These are phyloP conservation scores for Leptocoma aspasia DNA, from an alignment of 2,113 vertebrate genomes.

Conservation along the genomic window DNA sequence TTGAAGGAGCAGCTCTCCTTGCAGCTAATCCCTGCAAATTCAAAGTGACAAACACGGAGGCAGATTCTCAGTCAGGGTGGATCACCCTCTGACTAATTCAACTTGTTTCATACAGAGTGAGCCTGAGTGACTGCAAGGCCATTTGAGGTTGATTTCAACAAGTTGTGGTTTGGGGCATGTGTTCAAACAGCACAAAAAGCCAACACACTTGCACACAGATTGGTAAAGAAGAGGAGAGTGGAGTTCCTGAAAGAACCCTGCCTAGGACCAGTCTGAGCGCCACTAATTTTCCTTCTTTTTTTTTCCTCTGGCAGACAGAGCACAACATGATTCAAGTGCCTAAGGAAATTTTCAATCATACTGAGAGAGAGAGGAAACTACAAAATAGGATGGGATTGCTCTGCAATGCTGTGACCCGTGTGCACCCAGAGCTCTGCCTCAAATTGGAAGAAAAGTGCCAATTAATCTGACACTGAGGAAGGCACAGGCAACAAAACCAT, in stretches of 20 bases:
- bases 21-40: background rate
- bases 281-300: background rate
- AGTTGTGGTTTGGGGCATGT: background rate
- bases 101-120: background rate
- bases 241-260: background rate
- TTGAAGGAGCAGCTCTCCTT: background rate
- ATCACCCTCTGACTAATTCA: background rate
- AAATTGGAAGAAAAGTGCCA: conserved; percentile 43
- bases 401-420: background rate
- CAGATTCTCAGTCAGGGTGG: background rate
- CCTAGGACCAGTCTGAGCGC: background rate
- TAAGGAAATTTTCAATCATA: conserved; percentile 14
- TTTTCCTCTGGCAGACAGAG: background rate
- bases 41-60: background rate
- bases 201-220: fast-evolving
- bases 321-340: background rate
- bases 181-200: background rate
- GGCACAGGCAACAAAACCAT: background rate
- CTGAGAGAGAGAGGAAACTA: background rate
- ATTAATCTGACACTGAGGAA: conserved; percentile 27
- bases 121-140: background rate
- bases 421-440: background rate
- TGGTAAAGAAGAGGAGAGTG: background rate
- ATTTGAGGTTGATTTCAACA: background rate
- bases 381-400: conserved; percentile 6